phyloP scores from a whole-genome alignment of 2,113 vertebrate species.

The Nicator chloris region DNA sequence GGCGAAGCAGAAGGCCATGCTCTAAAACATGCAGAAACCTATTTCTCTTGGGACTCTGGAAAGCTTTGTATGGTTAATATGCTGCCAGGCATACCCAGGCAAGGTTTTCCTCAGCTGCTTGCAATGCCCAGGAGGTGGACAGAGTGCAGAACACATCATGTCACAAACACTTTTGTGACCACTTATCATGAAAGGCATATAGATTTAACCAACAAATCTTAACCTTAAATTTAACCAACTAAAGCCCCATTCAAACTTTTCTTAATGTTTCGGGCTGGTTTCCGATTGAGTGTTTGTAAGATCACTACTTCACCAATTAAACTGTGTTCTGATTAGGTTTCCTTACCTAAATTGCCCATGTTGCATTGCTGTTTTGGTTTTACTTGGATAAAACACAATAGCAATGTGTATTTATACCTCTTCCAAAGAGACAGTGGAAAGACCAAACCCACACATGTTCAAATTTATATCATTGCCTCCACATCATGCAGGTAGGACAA shows the following conservation, averaged over 20 bases:
- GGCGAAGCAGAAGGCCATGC: constrained; percentile 48
- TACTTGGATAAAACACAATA: not conserved
- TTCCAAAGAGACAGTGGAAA: not conserved
- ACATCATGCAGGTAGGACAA: not conserved
- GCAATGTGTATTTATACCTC: not conserved
- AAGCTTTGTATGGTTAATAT: constrained; percentile 1
- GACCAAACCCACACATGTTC: not conserved
- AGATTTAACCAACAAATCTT: not conserved
- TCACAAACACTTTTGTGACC: not conserved
- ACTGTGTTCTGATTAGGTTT: not conserved
- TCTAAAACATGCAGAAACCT: constrained; percentile 18
- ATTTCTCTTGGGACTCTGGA: not conserved
- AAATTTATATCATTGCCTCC: not conserved
- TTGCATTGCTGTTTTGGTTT: not conserved
- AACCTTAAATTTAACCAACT: not conserved
- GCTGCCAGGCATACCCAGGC: constrained; percentile 36
- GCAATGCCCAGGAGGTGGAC: constrained; percentile 41
- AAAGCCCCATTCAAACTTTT: not conserved
- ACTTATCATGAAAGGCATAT: not conserved
- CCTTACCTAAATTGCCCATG: not conserved
- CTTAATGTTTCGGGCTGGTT: not conserved
- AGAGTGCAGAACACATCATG: constrained; percentile 8
- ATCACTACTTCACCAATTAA: not conserved
- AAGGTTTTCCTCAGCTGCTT: constrained; percentile 33
- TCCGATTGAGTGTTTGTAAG: not conserved